These are phyloP conservation scores for Thera britannica DNA, from an alignment of 2,888 invertebrate species.

Conservation along the genomic window DNA sequence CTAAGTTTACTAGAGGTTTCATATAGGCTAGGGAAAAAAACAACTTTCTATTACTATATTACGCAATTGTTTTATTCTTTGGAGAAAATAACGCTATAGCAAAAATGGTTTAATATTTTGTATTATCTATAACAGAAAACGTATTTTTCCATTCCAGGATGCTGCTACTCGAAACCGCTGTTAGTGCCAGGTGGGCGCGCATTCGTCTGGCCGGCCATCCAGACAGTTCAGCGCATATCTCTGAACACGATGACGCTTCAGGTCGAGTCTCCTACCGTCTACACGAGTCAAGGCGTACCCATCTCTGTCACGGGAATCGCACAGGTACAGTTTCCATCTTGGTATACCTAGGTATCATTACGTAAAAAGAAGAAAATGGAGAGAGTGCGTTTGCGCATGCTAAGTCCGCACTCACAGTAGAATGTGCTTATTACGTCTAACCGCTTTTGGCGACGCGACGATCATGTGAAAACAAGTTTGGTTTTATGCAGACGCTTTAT, in stretches of 20 bases:
- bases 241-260: constrained; percentile 98
- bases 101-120: neutral
- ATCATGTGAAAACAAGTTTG: no score
- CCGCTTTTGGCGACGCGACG: no score
- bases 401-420: no score
- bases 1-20: no score
- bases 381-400: no score
- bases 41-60: no score
- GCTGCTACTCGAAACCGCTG: constrained; percentile 96
- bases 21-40: no score
- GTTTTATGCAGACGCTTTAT: no score
- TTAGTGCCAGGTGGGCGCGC: constrained; percentile 98
- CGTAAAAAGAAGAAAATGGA: no score
- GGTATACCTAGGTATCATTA: neutral
- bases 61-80: no score
- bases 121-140: neutral
- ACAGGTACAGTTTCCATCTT: constrained; percentile 86
- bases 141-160: constrained; percentile 86
- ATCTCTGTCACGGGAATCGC: constrained; percentile 99
- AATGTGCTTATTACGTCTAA: no score
- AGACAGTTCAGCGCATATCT: constrained; percentile 95
- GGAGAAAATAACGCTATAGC: neutral
- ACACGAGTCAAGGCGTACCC: constrained; percentile 98
- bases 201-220: constrained; percentile 98
- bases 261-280: constrained; percentile 97